Conservation (phyloP, 2,113 vertebrate genomes). For the Taurulus bubalis region DNA sequence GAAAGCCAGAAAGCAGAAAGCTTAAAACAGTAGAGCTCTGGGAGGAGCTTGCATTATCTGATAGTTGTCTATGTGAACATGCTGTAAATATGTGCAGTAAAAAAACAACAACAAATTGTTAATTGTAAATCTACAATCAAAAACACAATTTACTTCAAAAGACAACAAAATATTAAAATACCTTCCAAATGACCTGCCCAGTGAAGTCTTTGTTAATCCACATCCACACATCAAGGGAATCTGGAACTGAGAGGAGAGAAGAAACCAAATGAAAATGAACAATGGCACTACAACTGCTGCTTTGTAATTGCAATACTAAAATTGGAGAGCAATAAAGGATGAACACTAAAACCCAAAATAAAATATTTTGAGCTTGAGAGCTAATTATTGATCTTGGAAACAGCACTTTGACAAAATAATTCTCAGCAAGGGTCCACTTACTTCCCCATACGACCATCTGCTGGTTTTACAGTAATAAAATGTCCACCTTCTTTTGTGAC, state of each 20-base stretch:
- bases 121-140: neutral
- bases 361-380: neutral
- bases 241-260: conserved; percentile 69
- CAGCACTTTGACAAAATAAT: neutral
- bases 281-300: neutral
- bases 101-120: neutral
- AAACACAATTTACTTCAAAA: conserved; percentile 8
- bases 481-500: neutral
- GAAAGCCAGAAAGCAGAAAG: neutral
- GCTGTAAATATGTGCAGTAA: neutral
- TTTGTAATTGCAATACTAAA: neutral
- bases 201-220: conserved; percentile 71
- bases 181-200: conserved; percentile 81
- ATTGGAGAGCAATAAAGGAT: neutral
- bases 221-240: conserved; percentile 79
- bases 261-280: neutral
- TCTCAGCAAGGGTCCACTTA: neutral
- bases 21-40: neutral
- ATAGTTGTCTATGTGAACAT: neutral
- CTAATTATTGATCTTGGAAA: neutral
- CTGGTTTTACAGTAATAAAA: neutral
- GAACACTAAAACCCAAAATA: neutral
- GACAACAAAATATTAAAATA: conserved; percentile 38
- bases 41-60: neutral
- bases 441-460: too few relatives aligned